These are phyloP conservation scores for Anoplopoma fimbria DNA, from an alignment of 2,113 vertebrate genomes.

Conservation along the genomic window DNA sequence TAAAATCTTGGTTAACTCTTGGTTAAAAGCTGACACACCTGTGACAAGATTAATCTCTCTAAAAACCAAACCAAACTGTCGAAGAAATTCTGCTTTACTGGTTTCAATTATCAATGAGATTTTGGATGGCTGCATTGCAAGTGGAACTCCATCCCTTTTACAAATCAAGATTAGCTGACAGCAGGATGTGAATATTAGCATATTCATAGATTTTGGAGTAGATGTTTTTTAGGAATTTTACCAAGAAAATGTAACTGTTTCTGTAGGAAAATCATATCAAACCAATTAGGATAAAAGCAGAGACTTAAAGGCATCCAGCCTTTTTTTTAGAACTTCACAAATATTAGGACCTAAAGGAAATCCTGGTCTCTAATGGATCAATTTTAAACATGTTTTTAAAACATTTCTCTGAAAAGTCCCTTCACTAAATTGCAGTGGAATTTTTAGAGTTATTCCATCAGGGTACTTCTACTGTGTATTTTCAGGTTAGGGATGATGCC, in stretches of 20 bases:
- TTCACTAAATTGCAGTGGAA: not conserved
- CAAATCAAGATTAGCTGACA: not conserved
- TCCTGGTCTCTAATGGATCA: not conserved
- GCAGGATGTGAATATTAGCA: not conserved
- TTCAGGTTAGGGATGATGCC: not conserved
- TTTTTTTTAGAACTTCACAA: not conserved
- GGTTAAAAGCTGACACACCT: not conserved
- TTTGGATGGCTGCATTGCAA: not conserved
- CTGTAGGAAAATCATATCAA: not conserved
- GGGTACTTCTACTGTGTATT: not conserved
- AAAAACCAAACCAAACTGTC: not conserved
- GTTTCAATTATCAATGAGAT: not conserved
- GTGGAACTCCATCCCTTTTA: not conserved
- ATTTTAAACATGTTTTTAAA: not conserved
- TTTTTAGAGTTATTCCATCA: not conserved
- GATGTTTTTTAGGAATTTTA: not conserved
- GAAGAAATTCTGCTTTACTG: not conserved
- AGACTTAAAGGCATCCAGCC: not conserved
- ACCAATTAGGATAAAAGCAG: not conserved
- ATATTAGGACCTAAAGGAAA: not conserved
- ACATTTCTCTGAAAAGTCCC: not conserved
- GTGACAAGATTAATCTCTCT: not conserved
- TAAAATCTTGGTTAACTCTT: not conserved
- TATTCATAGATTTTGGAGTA: not conserved
- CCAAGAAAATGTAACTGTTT: not conserved